These are phyloP conservation scores for Idaea biselata DNA, from an alignment of 2,888 invertebrate genomes.

Conservation along the genomic window DNA sequence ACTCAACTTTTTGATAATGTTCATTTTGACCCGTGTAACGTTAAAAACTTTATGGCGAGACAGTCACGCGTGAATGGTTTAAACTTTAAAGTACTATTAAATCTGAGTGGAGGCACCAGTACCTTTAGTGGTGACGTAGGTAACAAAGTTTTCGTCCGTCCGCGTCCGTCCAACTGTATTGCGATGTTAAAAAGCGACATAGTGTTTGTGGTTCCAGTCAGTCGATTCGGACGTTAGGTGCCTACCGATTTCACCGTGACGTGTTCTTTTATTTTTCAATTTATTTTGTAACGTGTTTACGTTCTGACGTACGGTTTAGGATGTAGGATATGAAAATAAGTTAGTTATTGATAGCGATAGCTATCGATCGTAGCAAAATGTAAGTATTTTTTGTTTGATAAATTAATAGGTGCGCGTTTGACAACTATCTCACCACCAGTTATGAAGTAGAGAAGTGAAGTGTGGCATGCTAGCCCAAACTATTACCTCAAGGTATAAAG, in stretches of 20 bases:
- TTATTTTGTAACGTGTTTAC: conserved; percentile 1
- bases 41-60: conserved; percentile 36
- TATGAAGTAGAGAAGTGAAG: too few species aligned
- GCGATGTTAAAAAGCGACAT: conserved; percentile 44
- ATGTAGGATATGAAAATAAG: neutral
- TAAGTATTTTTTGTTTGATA: too few species aligned
- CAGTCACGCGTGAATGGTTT: conserved; percentile 44
- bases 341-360: neutral
- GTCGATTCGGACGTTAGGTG: conserved; percentile 16
- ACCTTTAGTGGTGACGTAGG: conserved; percentile 36
- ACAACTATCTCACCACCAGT: too few species aligned
- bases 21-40: conserved; percentile 24
- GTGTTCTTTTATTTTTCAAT: conserved; percentile 16
- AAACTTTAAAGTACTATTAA: conserved; percentile 47
- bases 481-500: too few species aligned
- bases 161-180: conserved; percentile 33
- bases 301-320: neutral
- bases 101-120: conserved; percentile 33
- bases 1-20: conserved; percentile 18
- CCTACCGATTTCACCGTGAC: conserved; percentile 23
- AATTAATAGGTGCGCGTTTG: too few species aligned
- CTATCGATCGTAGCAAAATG: neutral
- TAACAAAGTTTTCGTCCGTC: conserved; percentile 40
- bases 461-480: too few species aligned
- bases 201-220: conserved; percentile 32